Base-by-base conservation (phyloP, 2,113 vertebrate species). In the Regulus satrapa region DNA sequence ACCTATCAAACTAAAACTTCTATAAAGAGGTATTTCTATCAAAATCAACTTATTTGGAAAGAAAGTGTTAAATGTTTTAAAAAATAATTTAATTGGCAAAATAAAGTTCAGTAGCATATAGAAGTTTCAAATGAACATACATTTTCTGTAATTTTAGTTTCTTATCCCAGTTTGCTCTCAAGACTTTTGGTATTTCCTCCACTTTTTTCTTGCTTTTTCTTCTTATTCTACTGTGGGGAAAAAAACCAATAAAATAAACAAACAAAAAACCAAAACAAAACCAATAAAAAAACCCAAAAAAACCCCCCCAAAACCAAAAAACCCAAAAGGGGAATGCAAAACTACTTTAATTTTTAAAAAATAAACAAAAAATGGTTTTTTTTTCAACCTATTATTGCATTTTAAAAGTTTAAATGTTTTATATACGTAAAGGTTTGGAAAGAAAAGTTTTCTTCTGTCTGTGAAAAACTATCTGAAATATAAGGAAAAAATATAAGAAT, bases 281-380 rank as follows among this genome's bases (percentile, higher is more conserved):
- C n/a, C n/a, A n/a, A n/a, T n/a, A n/a, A n/a, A n/a, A n/a, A n/a
- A n/a, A n/a, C n/a, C n/a, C n/a, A n/a, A n/a, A n/a, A n/a, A n/a
- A n/a, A n/a, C n/a, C n/a, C n/a, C n/a, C n/a, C n/a, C n/a, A n/a
- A n/a, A n/a, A n/a, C n/a, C n/a, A n/a, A 49, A 45, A 84, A 54
- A 28, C 43, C 34, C 12, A 73, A 74, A 74, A 61, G 5, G 2
- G 4, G 13, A 67, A 55, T n/a, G 5, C 2, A 36, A 54, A 63
- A 49, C 2, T 1, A 32, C 1, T 25, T 66, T 24, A 19, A 31
- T 48, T 67, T 58, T 29, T 6, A 4, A 54, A 29, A 75, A 82
- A 9, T 1, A 18, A 54, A 36, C 2, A 1, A 34, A 68, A 54
- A 63, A 13, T 2, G 4, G 0, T 12, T 41, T 41, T 40, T 55